Evolutionary conservation across 92 coral and sea anemone genomes (phyloP).

Genomic region (Zoanthus gigantus): DNA sequence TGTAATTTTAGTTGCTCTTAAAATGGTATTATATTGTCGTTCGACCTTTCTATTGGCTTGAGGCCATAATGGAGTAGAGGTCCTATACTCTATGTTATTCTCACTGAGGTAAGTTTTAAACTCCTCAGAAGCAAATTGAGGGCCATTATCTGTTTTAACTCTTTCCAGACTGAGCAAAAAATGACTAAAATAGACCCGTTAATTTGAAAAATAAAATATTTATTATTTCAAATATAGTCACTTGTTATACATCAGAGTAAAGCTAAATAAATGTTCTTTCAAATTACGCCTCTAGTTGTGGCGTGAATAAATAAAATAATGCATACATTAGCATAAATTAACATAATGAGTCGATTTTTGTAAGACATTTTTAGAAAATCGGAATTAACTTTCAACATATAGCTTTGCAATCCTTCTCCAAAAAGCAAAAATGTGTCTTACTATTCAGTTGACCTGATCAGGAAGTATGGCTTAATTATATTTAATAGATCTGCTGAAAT

Average conservation of each 20-base stretch:
- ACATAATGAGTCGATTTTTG: constrained; percentile 10
- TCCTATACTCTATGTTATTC: constrained; percentile 44
- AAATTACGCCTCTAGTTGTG: constrained; percentile 20
- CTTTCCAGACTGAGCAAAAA: constrained; percentile 20
- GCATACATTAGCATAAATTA: not conserved
- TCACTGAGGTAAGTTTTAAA: constrained; percentile 26
- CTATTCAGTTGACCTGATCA: constrained; percentile 21
- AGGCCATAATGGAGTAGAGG: constrained; percentile 45
- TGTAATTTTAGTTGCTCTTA: constrained; percentile 42
- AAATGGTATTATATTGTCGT: constrained; percentile 45
- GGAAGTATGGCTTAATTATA: constrained; percentile 21
- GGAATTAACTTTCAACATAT: constrained; percentile 11
- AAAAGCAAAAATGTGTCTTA: constrained; percentile 19
- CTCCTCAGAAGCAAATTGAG: constrained; percentile 35
- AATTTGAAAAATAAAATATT: constrained; percentile 15
- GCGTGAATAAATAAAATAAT: not conserved
- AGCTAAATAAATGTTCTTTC: not conserved
- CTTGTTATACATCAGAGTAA: constrained; percentile 18
- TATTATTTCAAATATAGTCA: constrained; percentile 21
- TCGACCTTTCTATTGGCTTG: constrained; percentile 60
- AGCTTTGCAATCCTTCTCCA: constrained; percentile 17
- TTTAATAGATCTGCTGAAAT: constrained; percentile 20
- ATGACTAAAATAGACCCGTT: constrained; percentile 20
- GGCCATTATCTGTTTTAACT: constrained; percentile 55
- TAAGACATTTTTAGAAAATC: not conserved